Percentiles rank a stretch among this genome's conserved stretches.
phyloP scores from a whole-genome alignment of 1,140 invertebrate genomes.

The Pomacea maculata region DNA sequence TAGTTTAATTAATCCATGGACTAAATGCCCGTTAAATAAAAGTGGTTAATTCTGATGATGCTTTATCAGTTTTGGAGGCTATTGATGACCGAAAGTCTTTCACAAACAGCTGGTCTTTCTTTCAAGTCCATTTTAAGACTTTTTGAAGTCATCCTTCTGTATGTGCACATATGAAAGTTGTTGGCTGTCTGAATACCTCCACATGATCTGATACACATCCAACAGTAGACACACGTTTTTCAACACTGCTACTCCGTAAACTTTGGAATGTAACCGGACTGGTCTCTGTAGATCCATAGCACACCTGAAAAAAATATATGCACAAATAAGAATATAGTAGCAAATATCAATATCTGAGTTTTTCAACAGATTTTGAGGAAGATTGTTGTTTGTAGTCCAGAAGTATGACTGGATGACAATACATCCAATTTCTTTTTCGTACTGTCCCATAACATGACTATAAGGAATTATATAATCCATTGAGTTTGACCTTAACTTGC shows the following conservation, averaged over 20 bases:
- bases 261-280: constrained; percentile 79
- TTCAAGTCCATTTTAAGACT: no score
- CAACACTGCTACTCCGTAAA: constrained; percentile 71
- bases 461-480: no score
- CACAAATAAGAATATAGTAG: no score
- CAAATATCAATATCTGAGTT: no score
- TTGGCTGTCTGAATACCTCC: constrained; percentile 73
- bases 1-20: not conserved
- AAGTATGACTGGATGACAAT: no score
- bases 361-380: no score
- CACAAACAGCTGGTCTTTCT: no score
- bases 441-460: no score
- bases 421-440: no score
- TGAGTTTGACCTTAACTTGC: no score
- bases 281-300: constrained; percentile 90
- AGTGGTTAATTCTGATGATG: not conserved
- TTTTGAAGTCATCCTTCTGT: no score
- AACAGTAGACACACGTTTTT: constrained; percentile 77
- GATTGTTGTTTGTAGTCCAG: not conserved
- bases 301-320: constrained; percentile 70
- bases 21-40: not conserved
- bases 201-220: constrained; percentile 81
- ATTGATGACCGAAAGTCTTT: not conserved
- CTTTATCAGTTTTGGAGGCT: not conserved
- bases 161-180: no score